A percentile compares a stretch with the other conserved stretches of the same genome.
These are phyloP conservation scores for Danio kyathit DNA, from an alignment of 2,797 vertebrate genomes.

Conservation along the genomic window DNA sequence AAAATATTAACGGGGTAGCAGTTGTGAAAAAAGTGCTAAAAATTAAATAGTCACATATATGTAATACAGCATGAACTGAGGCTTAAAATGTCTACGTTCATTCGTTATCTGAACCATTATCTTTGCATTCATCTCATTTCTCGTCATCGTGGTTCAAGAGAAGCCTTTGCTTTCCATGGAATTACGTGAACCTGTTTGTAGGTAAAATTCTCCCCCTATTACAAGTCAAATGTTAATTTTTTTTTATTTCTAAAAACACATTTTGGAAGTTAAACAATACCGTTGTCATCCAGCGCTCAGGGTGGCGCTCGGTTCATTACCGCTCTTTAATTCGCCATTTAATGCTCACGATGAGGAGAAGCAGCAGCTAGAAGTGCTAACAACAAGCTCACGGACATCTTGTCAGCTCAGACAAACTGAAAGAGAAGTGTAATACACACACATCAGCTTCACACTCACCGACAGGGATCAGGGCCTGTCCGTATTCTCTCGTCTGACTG, in stretches of 20 bases:
- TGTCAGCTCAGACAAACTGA: slow-evolving; percentile 47
- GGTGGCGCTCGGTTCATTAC: not conserved
- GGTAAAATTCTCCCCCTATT: not conserved
- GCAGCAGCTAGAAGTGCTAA: slow-evolving; percentile 19
- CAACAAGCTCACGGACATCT: slow-evolving; percentile 50
- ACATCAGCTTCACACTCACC: slow-evolving; percentile 17
- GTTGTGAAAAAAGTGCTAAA: no score
- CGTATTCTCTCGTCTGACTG: not conserved
- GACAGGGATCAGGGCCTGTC: slow-evolving; percentile 35
- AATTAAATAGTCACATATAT: no score
- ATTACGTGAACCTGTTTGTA: not conserved
- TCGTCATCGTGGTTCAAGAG: not conserved
- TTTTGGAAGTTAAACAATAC: not conserved
- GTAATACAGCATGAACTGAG: no score
- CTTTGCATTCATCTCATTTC: not conserved
- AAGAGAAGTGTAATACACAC: slow-evolving; percentile 33
- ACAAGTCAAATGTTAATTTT: not conserved
- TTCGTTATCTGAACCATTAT: not conserved
- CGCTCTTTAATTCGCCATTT: not conserved
- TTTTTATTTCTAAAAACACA: not conserved
- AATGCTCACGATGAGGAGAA: slow-evolving; percentile 3
- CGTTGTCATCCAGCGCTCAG: slow-evolving; percentile 9
- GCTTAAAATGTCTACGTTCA: not conserved
- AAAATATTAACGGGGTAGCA: not conserved
- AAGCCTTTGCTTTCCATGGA: not conserved